Conservation (phyloP, 1,140 invertebrate species). For the Pseudomyrmex flavicornis region DNA sequence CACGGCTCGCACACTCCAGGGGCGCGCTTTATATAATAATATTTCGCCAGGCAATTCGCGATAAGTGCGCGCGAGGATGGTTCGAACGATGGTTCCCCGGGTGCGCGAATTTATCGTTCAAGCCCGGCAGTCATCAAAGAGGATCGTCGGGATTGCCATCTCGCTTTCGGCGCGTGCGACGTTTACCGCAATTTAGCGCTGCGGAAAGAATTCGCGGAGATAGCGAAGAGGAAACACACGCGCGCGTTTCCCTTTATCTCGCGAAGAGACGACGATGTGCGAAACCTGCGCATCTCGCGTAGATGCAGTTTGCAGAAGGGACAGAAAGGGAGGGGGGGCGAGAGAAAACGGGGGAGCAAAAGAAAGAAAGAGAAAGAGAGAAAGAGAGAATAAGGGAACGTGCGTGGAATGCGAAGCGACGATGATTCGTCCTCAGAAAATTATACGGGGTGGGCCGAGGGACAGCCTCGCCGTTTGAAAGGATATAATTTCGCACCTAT, state of each 20-base stretch:
- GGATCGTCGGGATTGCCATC: constrained; percentile 17
- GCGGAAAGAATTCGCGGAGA: constrained; percentile 64
- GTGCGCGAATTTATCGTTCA: constrained; percentile 41
- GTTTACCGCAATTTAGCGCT: constrained; percentile 50
- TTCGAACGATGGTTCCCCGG: not conserved
- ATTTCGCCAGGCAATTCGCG: constrained; percentile 3
- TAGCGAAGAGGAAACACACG: constrained; percentile 47
- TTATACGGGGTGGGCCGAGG: constrained; percentile 61
- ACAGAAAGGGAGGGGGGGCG: too few relatives aligned
- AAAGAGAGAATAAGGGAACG: not conserved
- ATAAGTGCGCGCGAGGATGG: not conserved
- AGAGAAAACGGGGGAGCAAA: not conserved
- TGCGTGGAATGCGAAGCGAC: constrained; percentile 67
- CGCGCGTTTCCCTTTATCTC: constrained; percentile 36
- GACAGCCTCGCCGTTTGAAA: constrained; percentile 50
- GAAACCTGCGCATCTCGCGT: not conserved
- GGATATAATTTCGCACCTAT: constrained; percentile 69
- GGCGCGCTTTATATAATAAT: not conserved
- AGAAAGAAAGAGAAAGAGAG: not conserved
- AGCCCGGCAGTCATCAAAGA: constrained; percentile 43
- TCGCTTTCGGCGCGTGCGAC: constrained; percentile 40
- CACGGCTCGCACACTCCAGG: not conserved
- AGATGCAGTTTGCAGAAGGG: constrained; percentile 6
- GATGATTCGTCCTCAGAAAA: constrained; percentile 66
- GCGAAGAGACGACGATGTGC: not conserved